Percentiles rank a stretch among this genome's conserved stretches.
Evolutionary conservation across 2,797 vertebrate genomes (phyloP).

Genomic region (Pteronotus mesoamericanus): DNA sequence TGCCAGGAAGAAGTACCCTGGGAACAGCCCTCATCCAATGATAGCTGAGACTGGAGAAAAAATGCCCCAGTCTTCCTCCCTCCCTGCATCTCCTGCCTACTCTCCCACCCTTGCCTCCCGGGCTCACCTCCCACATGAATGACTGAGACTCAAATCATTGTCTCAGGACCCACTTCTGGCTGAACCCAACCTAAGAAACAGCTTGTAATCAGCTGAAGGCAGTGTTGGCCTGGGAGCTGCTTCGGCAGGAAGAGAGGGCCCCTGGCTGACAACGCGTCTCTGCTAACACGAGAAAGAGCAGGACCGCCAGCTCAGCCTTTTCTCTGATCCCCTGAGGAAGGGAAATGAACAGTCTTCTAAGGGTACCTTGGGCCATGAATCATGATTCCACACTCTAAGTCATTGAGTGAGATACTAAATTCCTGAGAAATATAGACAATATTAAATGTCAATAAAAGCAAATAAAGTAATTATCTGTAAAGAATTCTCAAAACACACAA

Average conservation of each 20-base stretch:
- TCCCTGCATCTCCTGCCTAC: neutral
- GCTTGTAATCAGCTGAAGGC: neutral
- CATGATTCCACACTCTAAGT: neutral
- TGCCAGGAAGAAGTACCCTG: neutral
- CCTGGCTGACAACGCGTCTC: neutral
- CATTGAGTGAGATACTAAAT: neutral
- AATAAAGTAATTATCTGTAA: neutral
- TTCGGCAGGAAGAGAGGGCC: neutral
- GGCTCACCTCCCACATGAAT: neutral
- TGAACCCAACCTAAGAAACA: neutral
- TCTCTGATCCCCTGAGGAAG: neutral
- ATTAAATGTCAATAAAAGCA: neutral
- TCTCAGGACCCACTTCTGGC: neutral
- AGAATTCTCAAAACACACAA: neutral
- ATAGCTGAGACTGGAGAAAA: neutral
- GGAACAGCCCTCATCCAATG: neutral
- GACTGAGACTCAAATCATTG: neutral
- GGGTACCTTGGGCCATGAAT: neutral
- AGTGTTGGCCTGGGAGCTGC: neutral
- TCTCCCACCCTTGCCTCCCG: neutral
- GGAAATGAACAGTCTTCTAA: neutral
- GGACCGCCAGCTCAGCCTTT: rapidly evolving
- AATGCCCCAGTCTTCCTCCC: rapidly evolving
- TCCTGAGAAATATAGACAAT: neutral
- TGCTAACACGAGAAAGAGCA: neutral